phyloP scores from a whole-genome alignment of 1,140 invertebrate genomes.

The Pogonus chalceus region DNA sequence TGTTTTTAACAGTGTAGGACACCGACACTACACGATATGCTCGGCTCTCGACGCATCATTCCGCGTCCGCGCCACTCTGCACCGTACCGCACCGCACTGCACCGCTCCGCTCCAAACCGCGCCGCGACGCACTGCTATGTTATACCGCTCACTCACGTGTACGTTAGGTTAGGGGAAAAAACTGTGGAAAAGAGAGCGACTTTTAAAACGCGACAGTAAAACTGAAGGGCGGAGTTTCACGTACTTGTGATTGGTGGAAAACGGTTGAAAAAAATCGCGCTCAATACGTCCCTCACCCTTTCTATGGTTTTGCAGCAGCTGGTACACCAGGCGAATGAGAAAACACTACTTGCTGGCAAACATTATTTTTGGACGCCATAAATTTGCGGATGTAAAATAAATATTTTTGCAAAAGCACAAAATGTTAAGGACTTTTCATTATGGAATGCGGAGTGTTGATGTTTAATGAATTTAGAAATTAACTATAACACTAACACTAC shows the following conservation, averaged over 20 bases:
- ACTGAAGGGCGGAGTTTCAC: conserved; percentile 23
- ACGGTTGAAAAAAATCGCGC: conserved; percentile 29
- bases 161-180: not conserved
- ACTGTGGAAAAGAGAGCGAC: not conserved
- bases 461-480: not conserved
- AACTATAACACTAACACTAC: too few species aligned
- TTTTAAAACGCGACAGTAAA: conserved; percentile 23
- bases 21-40: not conserved
- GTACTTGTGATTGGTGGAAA: conserved; percentile 35
- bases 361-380: conserved; percentile 38
- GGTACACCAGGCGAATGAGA: conserved; percentile 27
- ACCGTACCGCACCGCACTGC: too few species aligned
- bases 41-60: too few species aligned
- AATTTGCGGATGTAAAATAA: conserved; percentile 36
- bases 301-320: conserved; percentile 2
- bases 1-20: conserved; percentile 3
- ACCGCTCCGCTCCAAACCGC: too few species aligned
- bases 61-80: too few species aligned
- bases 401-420: conserved; percentile 36
- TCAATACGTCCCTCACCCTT: not conserved
- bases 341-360: conserved; percentile 28
- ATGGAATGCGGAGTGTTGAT: conserved; percentile 15
- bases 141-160: too few species aligned
- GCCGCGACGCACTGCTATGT: too few species aligned
- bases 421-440: conserved; percentile 38